Base-by-base conservation (phyloP, 2,113 vertebrate species). In the Vidua chalybeata region DNA sequence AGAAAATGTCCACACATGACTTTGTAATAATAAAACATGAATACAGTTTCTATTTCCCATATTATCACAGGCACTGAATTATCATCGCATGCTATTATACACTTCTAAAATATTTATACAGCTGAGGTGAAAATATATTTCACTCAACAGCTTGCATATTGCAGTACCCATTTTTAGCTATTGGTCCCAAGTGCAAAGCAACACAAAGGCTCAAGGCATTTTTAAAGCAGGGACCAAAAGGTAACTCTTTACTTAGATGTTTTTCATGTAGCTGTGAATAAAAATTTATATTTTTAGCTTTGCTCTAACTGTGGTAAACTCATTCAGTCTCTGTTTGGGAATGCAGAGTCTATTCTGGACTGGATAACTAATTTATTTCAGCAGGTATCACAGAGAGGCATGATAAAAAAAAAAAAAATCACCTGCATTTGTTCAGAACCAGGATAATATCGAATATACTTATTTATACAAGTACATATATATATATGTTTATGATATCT, bases 81-180 rank as follows among this genome's bases (percentile, higher is more conserved):
- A 93, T 19, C 63, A 27, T 18, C 13, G 14, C 2, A 5, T 78
- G 33, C 87, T 86, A 92, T 39, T 27, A 78, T 62, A 82, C 43
- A 63, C 21, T 48, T 39, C 66, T 77, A 33, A 92, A 95, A 93
- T 91, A 92, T 95, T 93, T 96, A 92, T 52, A 87, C 8, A 74
- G 51, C 28, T 95, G 59, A 82, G 21, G 77, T 74, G 56, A 71
- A 94, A 93, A 93, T 74, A 76, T 4, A 90, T 73, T 73, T 78
- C 69, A 55, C 21, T 77, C 7, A 52, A 93, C n/a, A 94, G 66
- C 30, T 45, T 89, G 75, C 45, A 46, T 52, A 66, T 51, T 80
- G 91, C 49, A 61, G 14, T 46, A 39, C 27, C n/a, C 26, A 39
- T n/a, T 90, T 85, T 35, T 15, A 94, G 35, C 67, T 63, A 30